phyloP scores from a whole-genome alignment of 2,888 invertebrate species.

The Oasisia sp. region DNA sequence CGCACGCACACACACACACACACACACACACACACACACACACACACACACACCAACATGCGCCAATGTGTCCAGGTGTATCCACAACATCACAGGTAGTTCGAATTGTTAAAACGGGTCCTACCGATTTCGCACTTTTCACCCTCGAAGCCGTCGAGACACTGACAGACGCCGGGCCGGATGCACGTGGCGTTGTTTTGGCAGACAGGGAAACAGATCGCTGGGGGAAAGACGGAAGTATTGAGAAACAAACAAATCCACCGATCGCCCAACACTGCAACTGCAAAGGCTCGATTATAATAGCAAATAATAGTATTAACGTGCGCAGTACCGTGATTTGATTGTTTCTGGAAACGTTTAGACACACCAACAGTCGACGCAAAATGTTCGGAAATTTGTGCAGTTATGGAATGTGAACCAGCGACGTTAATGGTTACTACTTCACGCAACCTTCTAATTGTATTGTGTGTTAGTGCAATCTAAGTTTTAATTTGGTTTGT shows the following conservation, averaged over 20 bases:
- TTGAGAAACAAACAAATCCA: background rate
- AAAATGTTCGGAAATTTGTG: too few relatives aligned
- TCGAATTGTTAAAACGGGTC: constrained; percentile 93
- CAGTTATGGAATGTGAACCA: too few relatives aligned
- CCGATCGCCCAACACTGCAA: background rate
- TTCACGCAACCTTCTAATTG: too few relatives aligned
- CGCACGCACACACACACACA: too few relatives aligned
- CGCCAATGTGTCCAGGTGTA: constrained; percentile 76
- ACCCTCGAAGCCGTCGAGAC: constrained; percentile 40
- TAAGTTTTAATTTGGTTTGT: too few relatives aligned
- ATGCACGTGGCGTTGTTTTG: constrained; percentile 42
- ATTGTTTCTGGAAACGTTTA: too few relatives aligned
- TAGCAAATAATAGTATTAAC: background rate
- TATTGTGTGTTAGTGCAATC: too few relatives aligned
- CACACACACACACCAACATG: too few relatives aligned
- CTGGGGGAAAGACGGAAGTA: background rate
- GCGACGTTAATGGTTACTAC: too few relatives aligned
- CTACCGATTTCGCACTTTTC: constrained; percentile 77
- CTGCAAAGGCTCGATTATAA: background rate
- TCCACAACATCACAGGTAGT: constrained; percentile 89
- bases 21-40: too few relatives aligned
- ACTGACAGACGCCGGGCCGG: constrained; percentile 43
- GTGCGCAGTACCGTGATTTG: background rate
- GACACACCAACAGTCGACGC: too few relatives aligned
- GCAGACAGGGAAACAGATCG: constrained; percentile 44